Evolutionary conservation across 2,888 invertebrate genomes (phyloP).

Genomic region (Ctenicera cuprea): DNA sequence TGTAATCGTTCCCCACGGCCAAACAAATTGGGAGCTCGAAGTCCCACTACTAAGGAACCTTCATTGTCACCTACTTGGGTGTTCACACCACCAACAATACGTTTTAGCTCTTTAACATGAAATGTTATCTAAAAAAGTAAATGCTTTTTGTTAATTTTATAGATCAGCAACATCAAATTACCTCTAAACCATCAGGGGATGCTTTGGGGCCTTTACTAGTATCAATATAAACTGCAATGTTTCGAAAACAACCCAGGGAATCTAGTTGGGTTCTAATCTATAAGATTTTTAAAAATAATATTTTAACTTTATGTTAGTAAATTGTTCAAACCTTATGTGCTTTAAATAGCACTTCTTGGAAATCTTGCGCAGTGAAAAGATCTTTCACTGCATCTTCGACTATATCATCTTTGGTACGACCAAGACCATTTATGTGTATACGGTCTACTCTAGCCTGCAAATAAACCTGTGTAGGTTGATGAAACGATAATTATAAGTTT

Average conservation of each 20-base stretch:
- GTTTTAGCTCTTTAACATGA: conserved; percentile 87
- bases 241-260: conserved; percentile 91
- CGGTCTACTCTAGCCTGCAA: conserved; percentile 87
- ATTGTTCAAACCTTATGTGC: conserved; percentile 76
- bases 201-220: conserved; percentile 86
- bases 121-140: conserved; percentile 85
- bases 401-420: conserved; percentile 92
- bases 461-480: not conserved
- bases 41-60: conserved; percentile 85
- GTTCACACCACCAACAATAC: conserved; percentile 89
- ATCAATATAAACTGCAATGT: conserved; percentile 91
- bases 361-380: conserved; percentile 88
- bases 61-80: conserved; percentile 95
- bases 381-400: conserved; percentile 86
- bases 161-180: conserved; percentile 62
- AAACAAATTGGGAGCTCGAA: conserved; percentile 87
- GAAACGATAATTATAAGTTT: conserved; percentile 3
- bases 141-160: not conserved
- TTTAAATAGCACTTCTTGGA: conserved; percentile 87
- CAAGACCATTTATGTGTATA: conserved; percentile 89
- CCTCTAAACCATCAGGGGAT: conserved; percentile 88
- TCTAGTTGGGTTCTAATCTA: conserved; percentile 85
- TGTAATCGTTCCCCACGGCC: conserved; percentile 92
- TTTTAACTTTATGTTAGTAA: not conserved
- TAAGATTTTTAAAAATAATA: conserved; percentile 53